Conservation (phyloP, 2,797 vertebrate genomes). For the Phrynocephalus guinanensis region DNA sequence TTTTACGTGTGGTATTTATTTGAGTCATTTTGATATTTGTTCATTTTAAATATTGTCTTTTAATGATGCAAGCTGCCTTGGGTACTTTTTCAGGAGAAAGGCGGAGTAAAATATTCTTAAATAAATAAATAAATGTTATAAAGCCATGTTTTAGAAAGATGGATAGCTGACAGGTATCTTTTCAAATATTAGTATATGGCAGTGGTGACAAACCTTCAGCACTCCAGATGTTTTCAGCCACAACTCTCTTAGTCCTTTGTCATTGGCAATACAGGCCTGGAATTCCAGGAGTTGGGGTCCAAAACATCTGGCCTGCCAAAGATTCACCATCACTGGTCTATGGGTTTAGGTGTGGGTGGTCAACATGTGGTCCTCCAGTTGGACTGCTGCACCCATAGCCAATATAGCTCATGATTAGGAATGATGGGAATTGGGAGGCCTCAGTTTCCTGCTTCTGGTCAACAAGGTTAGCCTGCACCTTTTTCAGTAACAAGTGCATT, state of each 20-base stretch:
- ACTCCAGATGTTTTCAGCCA: no score
- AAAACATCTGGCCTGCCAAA: no score
- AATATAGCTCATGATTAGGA: background rate
- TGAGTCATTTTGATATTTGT: no score
- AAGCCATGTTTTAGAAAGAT: background rate
- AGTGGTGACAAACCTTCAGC: no score
- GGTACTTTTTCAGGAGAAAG: no score
- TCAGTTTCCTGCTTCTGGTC: background rate
- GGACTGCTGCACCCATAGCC: background rate
- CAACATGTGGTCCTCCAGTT: background rate
- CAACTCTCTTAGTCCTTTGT: no score
- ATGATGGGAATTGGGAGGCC: background rate
- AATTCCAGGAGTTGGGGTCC: no score
- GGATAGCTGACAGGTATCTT: background rate
- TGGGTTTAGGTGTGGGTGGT: background rate
- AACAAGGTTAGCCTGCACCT: background rate
- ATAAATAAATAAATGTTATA: background rate
- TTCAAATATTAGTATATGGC: rapidly evolving
- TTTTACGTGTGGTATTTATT: no score
- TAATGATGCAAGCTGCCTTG: no score
- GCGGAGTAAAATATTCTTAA: background rate
- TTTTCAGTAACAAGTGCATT: background rate
- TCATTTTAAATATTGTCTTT: no score
- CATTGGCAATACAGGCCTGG: no score
- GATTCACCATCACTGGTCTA: rapidly evolving